Evolutionary conservation across 1,140 invertebrate species (phyloP), one percentile per base, ranked within the genome.

Genomic region (Achatina immaculata): DNA sequence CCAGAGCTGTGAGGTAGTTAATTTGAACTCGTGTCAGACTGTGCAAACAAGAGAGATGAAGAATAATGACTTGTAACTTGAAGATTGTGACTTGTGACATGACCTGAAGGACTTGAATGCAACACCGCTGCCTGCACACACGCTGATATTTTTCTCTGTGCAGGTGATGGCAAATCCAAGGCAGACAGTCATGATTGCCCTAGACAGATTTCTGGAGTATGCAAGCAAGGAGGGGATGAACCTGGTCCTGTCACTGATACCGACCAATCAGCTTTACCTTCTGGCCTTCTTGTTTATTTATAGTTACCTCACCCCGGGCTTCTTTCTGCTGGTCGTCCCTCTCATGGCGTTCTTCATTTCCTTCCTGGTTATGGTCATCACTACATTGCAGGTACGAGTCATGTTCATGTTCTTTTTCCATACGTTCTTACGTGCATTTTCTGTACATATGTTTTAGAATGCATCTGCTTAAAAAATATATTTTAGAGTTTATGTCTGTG

Each of bases 221-320:
- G 95, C 96, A 0, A 96, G 96, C 11, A 94, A 95, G 21, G 94
- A 94, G 86, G 96, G 96, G 81, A 94, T 95, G 24, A 94, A 94
- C 51, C 95, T 96, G 21, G 93, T 95, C 77, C 90, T 96, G 78
- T 95, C 95, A 0, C 89, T 94, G 71, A 94, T 96, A 38, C 95
- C 95, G 76, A 93, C 94, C 62, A 94, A 94, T 24, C 90, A 96
- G 9, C 95, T 94, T 55, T 92, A 96, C 65, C 83, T 89, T 43
- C 86, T 95, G 0, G 79, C 95, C 0, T 86, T 96, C 0, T 88
- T 95, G n/a, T 89, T 95, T 78, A 88, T 94, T 0, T 95, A 96
- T 88, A 92, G 94, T 1, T 92, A 95, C 2, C 92, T 94, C 9
- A 94, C 93, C 28, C 93, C 93, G 0, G 94, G 94, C 42, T 94